A percentile compares a stretch with the other conserved stretches of the same genome.
Evolutionary conservation across 2,113 vertebrate species (phyloP).

Genomic region (Onychostoma macrolepis): DNA sequence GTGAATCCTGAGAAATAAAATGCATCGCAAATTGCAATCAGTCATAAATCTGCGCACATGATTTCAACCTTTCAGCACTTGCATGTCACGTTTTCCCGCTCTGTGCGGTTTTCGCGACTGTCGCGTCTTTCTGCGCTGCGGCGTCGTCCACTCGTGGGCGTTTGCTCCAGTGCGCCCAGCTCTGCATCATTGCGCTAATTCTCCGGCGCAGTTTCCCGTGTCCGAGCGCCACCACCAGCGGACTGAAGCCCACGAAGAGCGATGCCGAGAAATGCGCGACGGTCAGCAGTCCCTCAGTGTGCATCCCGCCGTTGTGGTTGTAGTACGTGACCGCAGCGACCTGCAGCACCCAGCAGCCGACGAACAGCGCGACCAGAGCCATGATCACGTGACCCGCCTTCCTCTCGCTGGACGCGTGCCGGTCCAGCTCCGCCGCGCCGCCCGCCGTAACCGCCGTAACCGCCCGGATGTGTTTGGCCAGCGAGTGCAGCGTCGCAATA

Average conservation of each 20-base stretch:
- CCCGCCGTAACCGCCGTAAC: constrained; percentile 64
- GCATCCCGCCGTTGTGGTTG: constrained; percentile 73
- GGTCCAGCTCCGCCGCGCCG: constrained; percentile 49
- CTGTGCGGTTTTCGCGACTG: neutral
- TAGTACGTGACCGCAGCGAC: constrained; percentile 79
- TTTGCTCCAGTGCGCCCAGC: constrained; percentile 51
- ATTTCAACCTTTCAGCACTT: too few species aligned
- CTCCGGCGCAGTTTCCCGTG: constrained; percentile 76
- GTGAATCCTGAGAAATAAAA: neutral
- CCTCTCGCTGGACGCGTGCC: constrained; percentile 69
- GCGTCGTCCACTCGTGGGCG: neutral
- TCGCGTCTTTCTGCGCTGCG: neutral
- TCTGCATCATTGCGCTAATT: constrained; percentile 62
- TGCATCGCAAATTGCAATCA: neutral
- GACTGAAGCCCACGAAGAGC: constrained; percentile 79
- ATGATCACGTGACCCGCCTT: constrained; percentile 79
- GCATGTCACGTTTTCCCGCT: neutral
- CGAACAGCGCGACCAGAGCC: constrained; percentile 74
- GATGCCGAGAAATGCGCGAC: constrained; percentile 78
- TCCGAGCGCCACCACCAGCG: constrained; percentile 78
- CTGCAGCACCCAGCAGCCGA: constrained; percentile 78
- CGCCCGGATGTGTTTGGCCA: constrained; percentile 75
- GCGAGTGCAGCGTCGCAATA: constrained; percentile 69
- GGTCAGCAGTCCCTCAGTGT: constrained; percentile 72
- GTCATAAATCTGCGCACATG: too few species aligned